Conservation (phyloP, 2,797 vertebrate species). For the Hippopotamyrus pictus region DNA sequence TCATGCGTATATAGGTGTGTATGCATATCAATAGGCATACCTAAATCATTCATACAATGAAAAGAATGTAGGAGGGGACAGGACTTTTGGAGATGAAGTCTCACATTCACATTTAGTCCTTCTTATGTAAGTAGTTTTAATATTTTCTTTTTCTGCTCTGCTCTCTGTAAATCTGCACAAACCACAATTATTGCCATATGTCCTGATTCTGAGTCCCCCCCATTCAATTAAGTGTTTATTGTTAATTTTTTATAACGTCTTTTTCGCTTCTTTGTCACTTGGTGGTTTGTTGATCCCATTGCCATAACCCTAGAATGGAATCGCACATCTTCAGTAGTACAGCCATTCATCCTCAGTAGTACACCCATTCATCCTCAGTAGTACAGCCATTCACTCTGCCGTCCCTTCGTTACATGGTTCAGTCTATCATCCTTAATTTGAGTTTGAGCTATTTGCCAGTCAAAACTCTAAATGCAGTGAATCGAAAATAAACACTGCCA, state of each 20-base stretch:
- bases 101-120: neutral
- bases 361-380: neutral
- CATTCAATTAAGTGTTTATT: neutral
- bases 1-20: neutral
- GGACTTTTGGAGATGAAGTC: neutral
- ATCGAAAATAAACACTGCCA: neutral
- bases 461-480: neutral
- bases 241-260: neutral
- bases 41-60: neutral
- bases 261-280: neutral
- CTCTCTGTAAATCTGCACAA: neutral
- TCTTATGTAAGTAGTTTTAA: neutral
- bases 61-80: neutral
- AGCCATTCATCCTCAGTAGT: neutral
- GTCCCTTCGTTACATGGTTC: neutral
- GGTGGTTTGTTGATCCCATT: neutral
- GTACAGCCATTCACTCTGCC: neutral
- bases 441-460: neutral
- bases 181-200: neutral
- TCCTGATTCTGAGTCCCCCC: neutral
- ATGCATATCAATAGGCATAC: neutral
- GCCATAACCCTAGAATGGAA: neutral
- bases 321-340: neutral
- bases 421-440: neutral
- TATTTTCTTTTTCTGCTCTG: neutral